Conservation (phyloP, 2,113 vertebrate species). For the Bubo scandiacus region DNA sequence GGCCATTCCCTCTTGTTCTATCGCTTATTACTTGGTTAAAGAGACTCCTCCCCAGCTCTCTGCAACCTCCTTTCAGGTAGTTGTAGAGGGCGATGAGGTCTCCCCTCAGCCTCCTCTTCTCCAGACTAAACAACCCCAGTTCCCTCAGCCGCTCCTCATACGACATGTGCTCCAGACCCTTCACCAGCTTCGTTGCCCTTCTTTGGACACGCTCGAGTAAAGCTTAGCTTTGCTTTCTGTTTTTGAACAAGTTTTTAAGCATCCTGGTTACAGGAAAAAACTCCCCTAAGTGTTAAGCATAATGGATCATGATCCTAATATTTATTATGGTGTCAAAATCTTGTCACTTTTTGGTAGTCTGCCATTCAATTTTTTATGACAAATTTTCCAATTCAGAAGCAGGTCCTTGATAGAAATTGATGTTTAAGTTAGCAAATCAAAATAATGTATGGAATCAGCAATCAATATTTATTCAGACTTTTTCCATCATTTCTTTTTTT, state of each 20-base stretch:
- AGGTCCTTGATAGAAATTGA: not conserved
- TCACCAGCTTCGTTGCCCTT: no score
- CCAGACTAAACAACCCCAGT: no score
- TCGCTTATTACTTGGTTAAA: no score
- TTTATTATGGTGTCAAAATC: slow-evolving; percentile 33
- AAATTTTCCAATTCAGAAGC: slow-evolving; percentile 1
- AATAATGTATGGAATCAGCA: not conserved
- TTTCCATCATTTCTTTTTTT: not conserved
- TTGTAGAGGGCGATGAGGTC: no score
- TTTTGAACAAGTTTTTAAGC: slow-evolving; percentile 14
- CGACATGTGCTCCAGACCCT: no score
- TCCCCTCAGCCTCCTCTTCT: no score
- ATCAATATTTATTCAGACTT: not conserved
- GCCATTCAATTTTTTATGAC: not conserved
- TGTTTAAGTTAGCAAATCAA: not conserved
- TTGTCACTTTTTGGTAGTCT: not conserved
- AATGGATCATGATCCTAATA: not conserved
- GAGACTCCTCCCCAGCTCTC: no score
- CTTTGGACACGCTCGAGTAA: no score
- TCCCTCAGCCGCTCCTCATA: no score
- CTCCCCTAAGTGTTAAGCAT: not conserved
- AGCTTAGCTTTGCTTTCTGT: not conserved
- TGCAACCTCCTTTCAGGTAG: no score
- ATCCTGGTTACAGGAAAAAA: not conserved
- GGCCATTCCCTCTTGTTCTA: no score